Evolutionary conservation across 2,113 vertebrate species (phyloP), one percentile per base, ranked within the genome.

Genomic region (Fregetta grallaria): DNA sequence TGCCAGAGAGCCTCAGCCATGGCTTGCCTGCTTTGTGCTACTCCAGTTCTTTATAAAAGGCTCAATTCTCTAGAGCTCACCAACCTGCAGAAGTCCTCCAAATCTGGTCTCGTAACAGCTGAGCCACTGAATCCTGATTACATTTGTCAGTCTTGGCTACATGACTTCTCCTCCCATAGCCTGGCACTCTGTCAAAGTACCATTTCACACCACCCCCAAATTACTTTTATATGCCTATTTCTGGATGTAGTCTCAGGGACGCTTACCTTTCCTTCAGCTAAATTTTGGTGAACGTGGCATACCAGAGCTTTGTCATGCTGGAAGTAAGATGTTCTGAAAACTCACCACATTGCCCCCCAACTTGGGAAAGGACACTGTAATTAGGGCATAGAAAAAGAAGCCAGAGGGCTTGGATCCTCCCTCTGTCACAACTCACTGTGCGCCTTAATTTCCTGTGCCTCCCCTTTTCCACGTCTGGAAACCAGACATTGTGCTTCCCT

Each of bases 61-160:
- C 92, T 92, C 89, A 92, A 94, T 92, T 96, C 95, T 97, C 95
- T 76, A 95, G 95, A 96, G 95, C 94, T 95, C 90, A 90, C 92
- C 96, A 96, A 96, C 87, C 80, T 95, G 89, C 80, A 92, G 30
- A 97, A 96, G 91, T 94, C 95, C 73, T 95, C 70, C 94, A 95
- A 95, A 91, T 94, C 79, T 95, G 77, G 77, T 78, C 91, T 94
- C 5, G 1, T 76, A 95, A 96, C 96, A 97, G 97, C 95, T 97
- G 95, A 97, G 94, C 94, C 94, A 91, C 91, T 91, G 94, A 97
- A 96, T 79, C 88, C 80, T 92, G 94, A 96, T 95, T 79, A 86
- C 62, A 92, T 96, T 91, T 92, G 92, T 95, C 92, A 88, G 62
- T 91, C 91, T 92, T 96, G 95, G 94, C 94, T 95, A 79, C 58